These are phyloP conservation scores for Nymphalis urticae DNA, from an alignment of 2,888 invertebrate genomes.

Conservation along the genomic window DNA sequence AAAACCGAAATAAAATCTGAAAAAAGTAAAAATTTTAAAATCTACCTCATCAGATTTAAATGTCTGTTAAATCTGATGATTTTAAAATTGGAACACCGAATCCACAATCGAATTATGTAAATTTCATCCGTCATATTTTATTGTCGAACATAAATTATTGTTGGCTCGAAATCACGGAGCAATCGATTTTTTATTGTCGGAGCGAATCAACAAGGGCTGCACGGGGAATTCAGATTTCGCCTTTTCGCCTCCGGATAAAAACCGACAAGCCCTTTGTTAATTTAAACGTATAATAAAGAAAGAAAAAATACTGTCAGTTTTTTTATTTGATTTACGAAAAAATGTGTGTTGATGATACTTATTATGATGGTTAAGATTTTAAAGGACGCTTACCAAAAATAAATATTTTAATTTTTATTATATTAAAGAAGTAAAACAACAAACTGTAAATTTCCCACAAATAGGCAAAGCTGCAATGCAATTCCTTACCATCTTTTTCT, in stretches of 20 bases:
- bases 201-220: constrained; percentile 46
- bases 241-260: constrained; percentile 33
- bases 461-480: no score
- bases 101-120: constrained; percentile 37
- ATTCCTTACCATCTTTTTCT: no score
- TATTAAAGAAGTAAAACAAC: no score
- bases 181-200: constrained; percentile 45
- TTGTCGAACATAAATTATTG: constrained; percentile 50
- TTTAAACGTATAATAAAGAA: constrained; percentile 19
- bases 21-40: constrained; percentile 1
- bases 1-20: not conserved
- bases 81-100: constrained; percentile 32
- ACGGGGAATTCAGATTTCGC: constrained; percentile 26
- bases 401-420: no score
- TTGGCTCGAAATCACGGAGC: constrained; percentile 45
- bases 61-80: constrained; percentile 26
- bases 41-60: constrained; percentile 13
- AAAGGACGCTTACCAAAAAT: no score
- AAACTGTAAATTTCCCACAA: no score
- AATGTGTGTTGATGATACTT: not conserved
- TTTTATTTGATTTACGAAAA: constrained; percentile 7
- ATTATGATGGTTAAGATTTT: not conserved
- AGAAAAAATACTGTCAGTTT: constrained; percentile 9
- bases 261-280: constrained; percentile 27
- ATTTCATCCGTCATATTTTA: constrained; percentile 47